A percentile compares a stretch with the other conserved stretches of the same genome.
phyloP scores from a whole-genome alignment of 2,888 invertebrate species.

The Ceramica pisi region DNA sequence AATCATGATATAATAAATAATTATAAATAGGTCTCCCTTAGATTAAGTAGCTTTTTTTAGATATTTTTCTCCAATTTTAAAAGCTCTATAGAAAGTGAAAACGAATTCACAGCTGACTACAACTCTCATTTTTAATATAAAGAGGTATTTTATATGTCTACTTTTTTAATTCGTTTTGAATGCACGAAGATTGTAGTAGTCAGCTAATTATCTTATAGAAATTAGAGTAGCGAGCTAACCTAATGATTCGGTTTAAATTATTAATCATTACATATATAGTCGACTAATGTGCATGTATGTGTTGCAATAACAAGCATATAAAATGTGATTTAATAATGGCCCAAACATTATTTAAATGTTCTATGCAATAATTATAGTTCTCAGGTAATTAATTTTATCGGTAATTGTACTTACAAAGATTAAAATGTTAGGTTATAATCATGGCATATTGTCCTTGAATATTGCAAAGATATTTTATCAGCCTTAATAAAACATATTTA shows the following conservation, averaged over 20 bases:
- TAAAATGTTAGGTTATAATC: too few species aligned
- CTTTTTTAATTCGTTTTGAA: not conserved
- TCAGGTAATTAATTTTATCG: slow-evolving; percentile 3
- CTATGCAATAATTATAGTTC: slow-evolving; percentile 7
- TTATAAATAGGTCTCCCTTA: not conserved
- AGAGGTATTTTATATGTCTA: not conserved
- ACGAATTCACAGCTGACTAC: not conserved
- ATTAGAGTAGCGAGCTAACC: not conserved
- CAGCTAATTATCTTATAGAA: not conserved
- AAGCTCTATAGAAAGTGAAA: slow-evolving; percentile 38
- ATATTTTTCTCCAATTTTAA: not conserved
- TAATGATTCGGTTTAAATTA: slow-evolving; percentile 8
- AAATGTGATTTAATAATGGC: slow-evolving; percentile 30
- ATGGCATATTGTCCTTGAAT: not conserved
- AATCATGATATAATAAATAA: not conserved
- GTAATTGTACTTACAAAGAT: not conserved
- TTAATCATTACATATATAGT: slow-evolving; percentile 28
- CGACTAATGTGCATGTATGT: slow-evolving; percentile 35
- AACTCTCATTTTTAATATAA: not conserved
- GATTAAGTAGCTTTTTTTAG: not conserved
- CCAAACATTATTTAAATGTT: slow-evolving; percentile 30
- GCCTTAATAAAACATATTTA: not conserved
- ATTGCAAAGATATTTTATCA: not conserved
- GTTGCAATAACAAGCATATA: slow-evolving; percentile 21
- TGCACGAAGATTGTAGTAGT: too few species aligned